phyloP scores from a whole-genome alignment of 2,888 invertebrate genomes.

The Graphium colonna region DNA sequence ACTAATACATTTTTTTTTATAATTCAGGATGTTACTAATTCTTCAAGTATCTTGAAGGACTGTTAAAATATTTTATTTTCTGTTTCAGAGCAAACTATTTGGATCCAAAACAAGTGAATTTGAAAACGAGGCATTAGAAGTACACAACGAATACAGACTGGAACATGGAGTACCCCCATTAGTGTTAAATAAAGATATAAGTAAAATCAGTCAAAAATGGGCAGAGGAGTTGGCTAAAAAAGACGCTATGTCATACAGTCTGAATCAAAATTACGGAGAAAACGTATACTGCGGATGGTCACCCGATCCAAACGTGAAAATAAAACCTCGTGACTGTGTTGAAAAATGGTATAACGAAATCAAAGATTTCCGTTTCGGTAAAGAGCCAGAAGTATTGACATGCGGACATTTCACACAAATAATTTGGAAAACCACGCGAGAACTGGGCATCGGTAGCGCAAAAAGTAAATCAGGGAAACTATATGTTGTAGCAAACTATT shows the following conservation, averaged over 20 bases:
- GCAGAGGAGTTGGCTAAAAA: conserved; percentile 83
- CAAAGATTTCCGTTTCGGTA: conserved; percentile 84
- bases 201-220: conserved; percentile 84
- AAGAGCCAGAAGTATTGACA: conserved; percentile 82
- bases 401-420: conserved; percentile 89
- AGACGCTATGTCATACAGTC: conserved; percentile 83
- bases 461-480: conserved; percentile 88
- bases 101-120: conserved; percentile 60
- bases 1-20: too few species aligned
- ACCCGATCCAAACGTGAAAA: conserved; percentile 81
- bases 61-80: conserved; percentile 16
- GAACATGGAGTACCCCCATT: conserved; percentile 71
- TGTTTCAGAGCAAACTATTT: conserved; percentile 68
- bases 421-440: conserved; percentile 88
- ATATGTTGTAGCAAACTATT: conserved; percentile 92
- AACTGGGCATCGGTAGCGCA: conserved; percentile 88
- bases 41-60: too few species aligned
- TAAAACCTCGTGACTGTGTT: conserved; percentile 84
- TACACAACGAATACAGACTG: conserved; percentile 64
- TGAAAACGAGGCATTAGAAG: conserved; percentile 63
- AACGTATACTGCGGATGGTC: conserved; percentile 86
- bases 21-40: too few species aligned
- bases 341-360: conserved; percentile 89
- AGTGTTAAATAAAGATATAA: conserved; percentile 82
- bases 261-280: conserved; percentile 83